Evolutionary conservation across 2,888 invertebrate genomes (phyloP), one percentile per base, ranked within the genome.

Genomic region (Luffia ferchaultella): DNA sequence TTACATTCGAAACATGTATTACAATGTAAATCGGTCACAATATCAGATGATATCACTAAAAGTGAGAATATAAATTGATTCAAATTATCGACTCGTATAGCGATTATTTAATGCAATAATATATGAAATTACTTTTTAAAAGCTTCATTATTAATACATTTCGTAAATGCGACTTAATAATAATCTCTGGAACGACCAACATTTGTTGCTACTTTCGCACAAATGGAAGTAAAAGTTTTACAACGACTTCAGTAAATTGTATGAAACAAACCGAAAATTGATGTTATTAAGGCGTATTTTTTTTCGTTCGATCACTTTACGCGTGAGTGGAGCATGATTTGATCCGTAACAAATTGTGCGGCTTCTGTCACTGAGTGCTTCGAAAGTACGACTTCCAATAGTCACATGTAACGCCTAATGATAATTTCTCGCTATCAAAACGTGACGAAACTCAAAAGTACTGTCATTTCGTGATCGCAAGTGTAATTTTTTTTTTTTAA

Each of bases 141-240:
- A 30, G 30, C 30, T 30, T 30, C n/a, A n/a, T 30, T 30, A 30
- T 30, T 12, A 12, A 7, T 30, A 30, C 30, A 12, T 7, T 30
- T 30, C 30, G 30, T 3, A 12, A 30, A 30, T 30, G 12, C 30
- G 30, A 30, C 30, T 30, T 30, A 30, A 30, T 30, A n/a, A n/a
- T n/a, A n/a, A n/a, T n/a, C n/a, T n/a, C n/a, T n/a, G n/a, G 53
- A 57, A 55, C 55, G 52, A 53, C 16, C 50, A 51, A 55, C 59
- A 53, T 58, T 64, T 57, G 62, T 62, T 57, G 61, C 57, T 58
- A 59, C 66, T 69, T 65, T 70, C 64, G 63, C 60, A 60, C 62
- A 70, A 76, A 71, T 73, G 63, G 68, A 67, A 61, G 70, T 75
- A 74, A 76, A 73, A 73, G 71, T 70, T 53, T 60, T 56, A 53